Conservation (phyloP, 2,888 invertebrate species). For the Troglohyphantes excavatus region DNA sequence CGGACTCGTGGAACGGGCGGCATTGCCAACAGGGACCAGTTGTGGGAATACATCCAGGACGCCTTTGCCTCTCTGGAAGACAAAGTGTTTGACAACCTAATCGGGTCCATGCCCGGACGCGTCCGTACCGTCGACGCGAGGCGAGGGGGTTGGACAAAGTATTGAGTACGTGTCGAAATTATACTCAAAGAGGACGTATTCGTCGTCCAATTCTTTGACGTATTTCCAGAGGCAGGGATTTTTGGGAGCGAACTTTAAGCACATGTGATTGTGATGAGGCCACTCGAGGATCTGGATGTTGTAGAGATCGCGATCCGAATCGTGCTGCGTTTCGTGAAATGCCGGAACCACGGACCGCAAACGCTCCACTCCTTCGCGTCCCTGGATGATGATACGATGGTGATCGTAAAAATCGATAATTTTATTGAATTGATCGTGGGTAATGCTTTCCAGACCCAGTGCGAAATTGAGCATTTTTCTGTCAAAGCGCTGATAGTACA, state of each 20-base stretch:
- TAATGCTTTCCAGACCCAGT: not conserved
- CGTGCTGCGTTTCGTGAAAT: not conserved
- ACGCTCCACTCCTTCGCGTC: not conserved
- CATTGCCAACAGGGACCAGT: not conserved
- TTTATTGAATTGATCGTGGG: not conserved
- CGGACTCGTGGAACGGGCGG: not conserved
- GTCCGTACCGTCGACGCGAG: not conserved
- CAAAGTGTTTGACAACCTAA: conserved; percentile 6
- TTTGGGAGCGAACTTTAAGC: not conserved
- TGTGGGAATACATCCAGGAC: conserved; percentile 24
- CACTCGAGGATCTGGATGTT: not conserved
- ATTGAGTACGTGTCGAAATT: not conserved
- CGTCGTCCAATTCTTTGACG: not conserved
- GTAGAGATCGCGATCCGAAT: not conserved
- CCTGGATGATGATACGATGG: not conserved
- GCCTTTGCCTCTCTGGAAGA: not conserved
- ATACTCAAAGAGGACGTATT: conserved; percentile 21
- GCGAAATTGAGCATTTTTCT: not conserved
- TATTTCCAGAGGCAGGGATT: conserved; percentile 17
- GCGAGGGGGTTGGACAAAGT: conserved; percentile 47
- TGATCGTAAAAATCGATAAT: not conserved
- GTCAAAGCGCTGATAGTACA: conserved; percentile 14
- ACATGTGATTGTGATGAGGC: conserved; percentile 40
- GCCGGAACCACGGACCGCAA: not conserved
- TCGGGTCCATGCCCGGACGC: conserved; percentile 20